These are phyloP conservation scores for Caenorhabditis becei DNA, from an alignment of 2,888 invertebrate species.

Conservation along the genomic window DNA sequence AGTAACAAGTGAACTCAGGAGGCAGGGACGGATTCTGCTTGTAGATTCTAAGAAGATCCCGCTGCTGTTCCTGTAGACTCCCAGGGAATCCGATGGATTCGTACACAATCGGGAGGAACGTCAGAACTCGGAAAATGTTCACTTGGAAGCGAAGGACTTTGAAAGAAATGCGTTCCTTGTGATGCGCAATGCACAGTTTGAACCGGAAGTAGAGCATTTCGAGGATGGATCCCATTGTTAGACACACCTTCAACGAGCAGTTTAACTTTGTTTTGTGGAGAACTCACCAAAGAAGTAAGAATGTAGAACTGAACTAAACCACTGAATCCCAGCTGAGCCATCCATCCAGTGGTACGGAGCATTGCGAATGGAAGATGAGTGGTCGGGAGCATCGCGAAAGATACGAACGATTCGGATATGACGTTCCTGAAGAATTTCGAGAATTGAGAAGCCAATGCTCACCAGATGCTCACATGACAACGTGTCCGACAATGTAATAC, in stretches of 20 bases:
- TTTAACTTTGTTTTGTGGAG: too few species aligned
- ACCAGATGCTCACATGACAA: too few species aligned
- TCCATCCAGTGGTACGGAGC: conserved; percentile 3
- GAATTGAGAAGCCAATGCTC: too few species aligned
- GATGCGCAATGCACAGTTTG: not conserved
- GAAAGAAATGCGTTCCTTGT: not conserved
- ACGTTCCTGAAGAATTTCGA: conserved; percentile 13
- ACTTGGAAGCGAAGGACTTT: not conserved
- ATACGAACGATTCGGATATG: conserved; percentile 1
- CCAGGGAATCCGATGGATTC: not conserved
- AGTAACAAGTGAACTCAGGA: not conserved
- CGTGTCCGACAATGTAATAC: too few species aligned
- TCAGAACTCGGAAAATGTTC: not conserved
- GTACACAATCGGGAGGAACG: not conserved
- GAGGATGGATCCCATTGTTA: not conserved
- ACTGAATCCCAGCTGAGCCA: conserved; percentile 2
- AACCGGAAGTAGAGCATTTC: conserved; percentile 28
- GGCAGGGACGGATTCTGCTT: not conserved
- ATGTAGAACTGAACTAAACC: not conserved
- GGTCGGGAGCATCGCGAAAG: conserved; percentile 11
- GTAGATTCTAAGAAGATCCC: not conserved
- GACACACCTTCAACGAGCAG: not conserved
- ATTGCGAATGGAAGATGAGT: not conserved
- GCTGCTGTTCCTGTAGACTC: not conserved
- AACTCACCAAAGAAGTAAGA: not conserved